phyloP scores from a whole-genome alignment of 2,113 vertebrate genomes.

The Taurulus bubalis region DNA sequence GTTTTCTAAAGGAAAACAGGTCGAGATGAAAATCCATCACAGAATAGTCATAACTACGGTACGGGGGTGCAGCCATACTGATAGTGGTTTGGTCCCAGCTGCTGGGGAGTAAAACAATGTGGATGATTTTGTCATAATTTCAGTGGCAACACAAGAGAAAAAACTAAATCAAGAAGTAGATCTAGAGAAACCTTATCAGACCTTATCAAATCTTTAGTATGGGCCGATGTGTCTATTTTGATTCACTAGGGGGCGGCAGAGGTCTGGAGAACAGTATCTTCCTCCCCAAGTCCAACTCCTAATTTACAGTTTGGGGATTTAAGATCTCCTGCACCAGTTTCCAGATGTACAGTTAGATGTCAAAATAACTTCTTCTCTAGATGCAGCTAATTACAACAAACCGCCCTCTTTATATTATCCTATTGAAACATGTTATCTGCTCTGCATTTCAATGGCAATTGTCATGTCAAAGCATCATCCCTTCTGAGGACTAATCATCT shows the following conservation, averaged over 20 bases:
- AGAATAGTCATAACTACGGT: slow-evolving; percentile 16
- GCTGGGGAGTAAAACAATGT: not conserved
- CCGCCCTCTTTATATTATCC: not conserved
- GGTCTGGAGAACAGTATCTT: slow-evolving; percentile 22
- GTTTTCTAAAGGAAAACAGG: slow-evolving; percentile 56
- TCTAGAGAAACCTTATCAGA: not conserved
- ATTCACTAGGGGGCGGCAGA: slow-evolving; percentile 72
- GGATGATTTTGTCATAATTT: not conserved
- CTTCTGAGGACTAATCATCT: not conserved
- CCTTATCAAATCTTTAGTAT: not conserved
- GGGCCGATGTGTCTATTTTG: not conserved
- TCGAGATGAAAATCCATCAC: slow-evolving; percentile 45
- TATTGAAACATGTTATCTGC: not conserved
- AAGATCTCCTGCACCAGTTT: not conserved
- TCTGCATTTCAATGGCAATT: not conserved
- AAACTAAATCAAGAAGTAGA: not conserved
- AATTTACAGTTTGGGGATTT: not conserved
- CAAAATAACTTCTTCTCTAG: not conserved
- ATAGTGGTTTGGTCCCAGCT: not conserved
- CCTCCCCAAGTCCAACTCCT: not conserved
- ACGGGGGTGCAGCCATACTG: not conserved
- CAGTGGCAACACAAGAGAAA: not conserved
- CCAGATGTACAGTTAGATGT: not conserved
- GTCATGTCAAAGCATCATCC: not conserved
- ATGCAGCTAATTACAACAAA: not conserved